phyloP scores from a whole-genome alignment of 2,888 invertebrate species.

The Agriopis aurantiaria region DNA sequence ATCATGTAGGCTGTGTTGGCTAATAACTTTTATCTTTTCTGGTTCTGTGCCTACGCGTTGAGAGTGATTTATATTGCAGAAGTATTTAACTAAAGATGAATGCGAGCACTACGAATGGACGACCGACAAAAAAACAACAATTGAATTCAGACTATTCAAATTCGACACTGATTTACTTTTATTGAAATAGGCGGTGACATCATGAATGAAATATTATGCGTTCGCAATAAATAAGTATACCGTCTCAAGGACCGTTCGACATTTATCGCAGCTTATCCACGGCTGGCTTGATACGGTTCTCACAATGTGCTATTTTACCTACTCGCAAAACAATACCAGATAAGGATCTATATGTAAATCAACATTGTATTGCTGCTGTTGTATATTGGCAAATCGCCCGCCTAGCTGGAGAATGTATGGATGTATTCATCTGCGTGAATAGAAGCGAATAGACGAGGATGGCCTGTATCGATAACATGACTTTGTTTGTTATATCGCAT shows the following conservation, averaged over 20 bases:
- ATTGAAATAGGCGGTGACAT: slow-evolving; percentile 43
- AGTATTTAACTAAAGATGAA: slow-evolving; percentile 6
- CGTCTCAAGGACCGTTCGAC: slow-evolving; percentile 63
- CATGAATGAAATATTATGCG: slow-evolving; percentile 46
- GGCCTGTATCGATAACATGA: slow-evolving; percentile 34
- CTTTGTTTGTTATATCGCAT: slow-evolving; percentile 25
- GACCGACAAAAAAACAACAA: slow-evolving; percentile 25
- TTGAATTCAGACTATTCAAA: slow-evolving; percentile 33
- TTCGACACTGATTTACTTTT: slow-evolving; percentile 34
- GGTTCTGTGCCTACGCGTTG: neutral
- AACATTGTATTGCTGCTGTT: slow-evolving; percentile 45
- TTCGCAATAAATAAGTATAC: slow-evolving; percentile 53
- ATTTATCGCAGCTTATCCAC: slow-evolving; percentile 74
- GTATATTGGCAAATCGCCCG: slow-evolving; percentile 49
- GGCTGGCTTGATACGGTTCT: slow-evolving; percentile 60
- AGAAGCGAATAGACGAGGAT: slow-evolving; percentile 35
- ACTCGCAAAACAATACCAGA: slow-evolving; percentile 58
- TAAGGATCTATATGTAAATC: slow-evolving; percentile 62
- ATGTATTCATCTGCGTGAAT: slow-evolving; percentile 33
- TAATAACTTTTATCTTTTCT: neutral
- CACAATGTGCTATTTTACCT: slow-evolving; percentile 52
- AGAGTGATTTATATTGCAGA: slow-evolving; percentile 1
- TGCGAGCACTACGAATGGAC: slow-evolving; percentile 21
- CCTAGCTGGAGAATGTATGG: slow-evolving; percentile 24
- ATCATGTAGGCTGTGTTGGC: neutral